A percentile compares a stretch with the other conserved stretches of the same genome.
Conservation (phyloP, 2,113 vertebrate genomes). For the Polyodon spathula region DNA sequence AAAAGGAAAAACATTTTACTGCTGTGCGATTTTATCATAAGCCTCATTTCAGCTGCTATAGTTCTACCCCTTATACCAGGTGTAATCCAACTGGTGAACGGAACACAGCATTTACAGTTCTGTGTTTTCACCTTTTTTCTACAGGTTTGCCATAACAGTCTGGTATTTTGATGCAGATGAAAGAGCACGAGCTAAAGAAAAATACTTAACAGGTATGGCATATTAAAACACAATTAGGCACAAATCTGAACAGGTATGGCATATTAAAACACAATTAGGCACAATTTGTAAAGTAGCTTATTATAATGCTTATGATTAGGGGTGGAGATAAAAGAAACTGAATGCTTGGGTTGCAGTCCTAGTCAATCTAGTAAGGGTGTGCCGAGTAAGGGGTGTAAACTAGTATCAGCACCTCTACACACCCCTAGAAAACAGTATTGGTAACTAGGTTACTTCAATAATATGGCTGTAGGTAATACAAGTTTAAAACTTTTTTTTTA, state of each 20-base stretch:
- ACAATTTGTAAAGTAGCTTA: too few relatives aligned
- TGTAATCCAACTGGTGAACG: too few relatives aligned
- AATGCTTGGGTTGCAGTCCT: too few relatives aligned
- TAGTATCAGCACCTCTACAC: constrained; percentile 1
- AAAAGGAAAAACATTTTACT: too few relatives aligned
- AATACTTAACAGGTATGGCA: constrained; percentile 82
- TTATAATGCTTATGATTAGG: too few relatives aligned
- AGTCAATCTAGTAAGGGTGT: too few relatives aligned
- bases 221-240: too few relatives aligned
- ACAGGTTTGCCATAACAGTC: constrained; percentile 95
- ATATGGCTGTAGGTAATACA: constrained; percentile 14
- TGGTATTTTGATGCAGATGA: constrained; percentile 98
- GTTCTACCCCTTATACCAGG: too few relatives aligned
- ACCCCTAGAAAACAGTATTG: constrained; percentile 21
- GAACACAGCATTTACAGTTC: too few relatives aligned
- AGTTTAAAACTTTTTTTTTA: neutral
- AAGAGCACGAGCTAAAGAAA: constrained; percentile 91
- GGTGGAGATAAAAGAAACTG: neutral
- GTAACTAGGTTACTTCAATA: constrained; percentile 8
- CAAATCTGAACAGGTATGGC: constrained; percentile 77
- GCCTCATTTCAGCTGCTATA: too few relatives aligned
- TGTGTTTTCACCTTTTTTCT: constrained; percentile 17
- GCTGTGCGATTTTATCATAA: too few relatives aligned
- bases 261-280: constrained; percentile 19
- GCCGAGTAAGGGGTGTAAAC: neutral